These are phyloP conservation scores for Steinernema feltiae DNA, from an alignment of 1,140 invertebrate species.

Conservation along the genomic window DNA sequence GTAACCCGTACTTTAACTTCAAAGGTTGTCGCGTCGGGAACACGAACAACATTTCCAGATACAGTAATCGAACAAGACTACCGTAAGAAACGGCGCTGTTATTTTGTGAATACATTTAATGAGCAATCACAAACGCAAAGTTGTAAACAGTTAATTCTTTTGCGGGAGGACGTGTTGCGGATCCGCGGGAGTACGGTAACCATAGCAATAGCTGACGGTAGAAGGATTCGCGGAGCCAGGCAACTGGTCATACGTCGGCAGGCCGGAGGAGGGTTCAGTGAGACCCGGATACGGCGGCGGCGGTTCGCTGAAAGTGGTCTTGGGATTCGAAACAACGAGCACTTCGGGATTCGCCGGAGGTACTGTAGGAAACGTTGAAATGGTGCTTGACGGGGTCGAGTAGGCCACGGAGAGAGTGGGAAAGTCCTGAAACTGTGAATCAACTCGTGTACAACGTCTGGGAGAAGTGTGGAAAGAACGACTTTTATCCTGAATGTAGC, in stretches of 20 bases:
- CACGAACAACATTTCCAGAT: no score
- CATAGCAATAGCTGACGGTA: not conserved
- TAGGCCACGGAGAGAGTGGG: not conserved
- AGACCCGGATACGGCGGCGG: slow-evolving; percentile 1
- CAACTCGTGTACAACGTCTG: no score
- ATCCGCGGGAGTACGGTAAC: not conserved
- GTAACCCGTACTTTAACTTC: no score
- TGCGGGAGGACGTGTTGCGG: slow-evolving; percentile 3
- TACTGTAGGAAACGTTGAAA: not conserved
- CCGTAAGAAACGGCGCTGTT: no score
- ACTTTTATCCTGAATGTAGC: no score
- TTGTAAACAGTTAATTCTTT: not conserved
- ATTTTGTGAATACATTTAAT: no score
- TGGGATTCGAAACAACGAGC: not conserved
- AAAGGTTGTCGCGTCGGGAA: no score
- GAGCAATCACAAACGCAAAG: not conserved
- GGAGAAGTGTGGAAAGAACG: no score
- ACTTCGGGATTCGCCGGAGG: not conserved
- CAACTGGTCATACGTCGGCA: not conserved
- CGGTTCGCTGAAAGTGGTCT: not conserved
- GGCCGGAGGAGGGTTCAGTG: not conserved
- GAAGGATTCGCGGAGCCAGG: not conserved
- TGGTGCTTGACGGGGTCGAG: not conserved
- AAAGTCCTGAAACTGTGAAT: not conserved
- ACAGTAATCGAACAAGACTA: no score